phyloP scores from a whole-genome alignment of 1,140 invertebrate genomes.

The Mesaphorura yosii region DNA sequence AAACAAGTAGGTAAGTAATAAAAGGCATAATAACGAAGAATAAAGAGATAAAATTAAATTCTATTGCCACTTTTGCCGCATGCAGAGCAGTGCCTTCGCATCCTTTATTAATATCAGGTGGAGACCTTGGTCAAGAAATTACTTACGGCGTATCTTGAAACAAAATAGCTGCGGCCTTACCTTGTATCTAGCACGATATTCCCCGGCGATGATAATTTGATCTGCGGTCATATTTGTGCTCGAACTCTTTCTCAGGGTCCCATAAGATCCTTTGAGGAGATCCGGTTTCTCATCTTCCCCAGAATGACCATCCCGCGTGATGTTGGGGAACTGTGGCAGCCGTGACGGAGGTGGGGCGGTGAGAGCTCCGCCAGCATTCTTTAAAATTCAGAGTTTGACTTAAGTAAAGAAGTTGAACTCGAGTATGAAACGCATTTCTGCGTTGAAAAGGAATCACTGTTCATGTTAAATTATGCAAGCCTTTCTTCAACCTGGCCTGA shows the following conservation, averaged over 20 bases:
- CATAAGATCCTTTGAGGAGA: constrained; percentile 59
- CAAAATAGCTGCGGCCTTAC: constrained; percentile 21
- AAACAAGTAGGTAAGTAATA: constrained; percentile 25
- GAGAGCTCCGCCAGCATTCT: no score
- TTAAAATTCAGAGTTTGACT: no score
- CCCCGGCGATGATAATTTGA: constrained; percentile 36
- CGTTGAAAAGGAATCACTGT: no score
- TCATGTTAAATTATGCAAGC: no score
- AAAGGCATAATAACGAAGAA: constrained; percentile 7
- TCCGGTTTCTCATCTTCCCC: constrained; percentile 56
- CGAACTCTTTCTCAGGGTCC: constrained; percentile 39
- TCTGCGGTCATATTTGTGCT: constrained; percentile 38
- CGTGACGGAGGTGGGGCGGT: no score
- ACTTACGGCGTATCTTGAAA: no score
- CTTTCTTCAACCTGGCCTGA: no score
- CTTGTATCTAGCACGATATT: constrained; percentile 41
- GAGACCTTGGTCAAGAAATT: no score
- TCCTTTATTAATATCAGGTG: neutral
- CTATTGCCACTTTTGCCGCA: neutral
- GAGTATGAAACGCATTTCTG: no score
- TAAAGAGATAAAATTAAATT: neutral
- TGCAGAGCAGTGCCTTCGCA: neutral
- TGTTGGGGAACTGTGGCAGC: no score
- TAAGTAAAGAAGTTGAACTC: no score
- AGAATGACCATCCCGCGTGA: no score